Percentiles rank a stretch among this genome's conserved stretches.
phyloP scores from a whole-genome alignment of 2,113 vertebrate species.

The Callaeas wilsoni region DNA sequence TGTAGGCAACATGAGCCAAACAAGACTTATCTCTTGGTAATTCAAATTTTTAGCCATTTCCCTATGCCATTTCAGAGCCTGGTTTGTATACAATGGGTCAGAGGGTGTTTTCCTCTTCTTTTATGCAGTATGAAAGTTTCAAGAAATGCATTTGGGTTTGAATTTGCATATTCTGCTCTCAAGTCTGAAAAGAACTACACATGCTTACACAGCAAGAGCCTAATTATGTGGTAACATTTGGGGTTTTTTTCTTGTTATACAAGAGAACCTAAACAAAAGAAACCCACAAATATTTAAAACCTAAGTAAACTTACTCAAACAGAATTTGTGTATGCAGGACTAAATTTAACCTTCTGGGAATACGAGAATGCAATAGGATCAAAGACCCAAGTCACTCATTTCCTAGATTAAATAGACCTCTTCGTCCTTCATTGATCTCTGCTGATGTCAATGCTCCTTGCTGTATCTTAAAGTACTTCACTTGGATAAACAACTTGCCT shows the following conservation, averaged over 20 bases:
- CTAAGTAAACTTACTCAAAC: conserved; percentile 54
- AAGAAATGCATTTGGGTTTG: conserved; percentile 1
- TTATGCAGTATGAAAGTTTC: background rate
- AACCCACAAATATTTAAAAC: conserved; percentile 59
- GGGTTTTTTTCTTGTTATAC: background rate
- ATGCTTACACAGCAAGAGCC: conserved; percentile 44
- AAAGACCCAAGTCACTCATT: conserved; percentile 68
- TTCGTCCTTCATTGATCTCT: conserved; percentile 34
- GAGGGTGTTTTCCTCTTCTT: background rate
- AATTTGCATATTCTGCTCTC: conserved; percentile 40
- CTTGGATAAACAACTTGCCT: conserved; percentile 48
- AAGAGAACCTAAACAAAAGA: conserved; percentile 59
- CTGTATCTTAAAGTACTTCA: conserved; percentile 31
- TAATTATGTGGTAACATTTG: conserved; percentile 50
- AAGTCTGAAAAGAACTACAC: conserved; percentile 8
- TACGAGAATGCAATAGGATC: conserved; percentile 57
- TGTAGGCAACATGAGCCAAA: background rate
- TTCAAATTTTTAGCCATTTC: background rate
- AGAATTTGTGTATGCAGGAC: conserved; percentile 52
- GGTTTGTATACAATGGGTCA: background rate
- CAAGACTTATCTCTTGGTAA: background rate
- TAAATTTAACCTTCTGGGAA: conserved; percentile 58
- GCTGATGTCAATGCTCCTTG: conserved; percentile 44
- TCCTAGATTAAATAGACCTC: conserved; percentile 57
- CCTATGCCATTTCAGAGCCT: background rate